Evolutionary conservation across 2,888 invertebrate species (phyloP), one percentile per base, ranked within the genome.

Genomic region (Gerris lacustris): DNA sequence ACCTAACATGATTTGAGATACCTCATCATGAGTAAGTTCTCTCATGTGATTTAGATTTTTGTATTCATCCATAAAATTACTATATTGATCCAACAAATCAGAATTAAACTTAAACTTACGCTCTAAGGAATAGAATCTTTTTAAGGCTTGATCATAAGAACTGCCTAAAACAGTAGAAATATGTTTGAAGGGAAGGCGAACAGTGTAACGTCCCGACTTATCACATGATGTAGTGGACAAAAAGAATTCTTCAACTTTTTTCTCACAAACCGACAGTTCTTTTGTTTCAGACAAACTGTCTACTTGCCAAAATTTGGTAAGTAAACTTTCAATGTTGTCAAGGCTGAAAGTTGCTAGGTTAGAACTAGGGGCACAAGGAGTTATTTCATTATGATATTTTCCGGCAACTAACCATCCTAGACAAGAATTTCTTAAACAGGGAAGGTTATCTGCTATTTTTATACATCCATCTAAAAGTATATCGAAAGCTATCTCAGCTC

Each of bases 11-110:
- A 64, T 18, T n/a, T 11, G 17, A 9, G 11, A 9, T 6, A 63
- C 43, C 66, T 64, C 66, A 0, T 69, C 67, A n/a, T 9, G 9
- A 64, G 64, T 7, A 17, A 72, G 70, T 44, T 47, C 7, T 45
- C 66, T 67, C 76, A 77, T 77, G 67, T 77, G 76, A 7, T 72
- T 74, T 11, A 77, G 45, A 6, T 9, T 15, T 17, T 17, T 11
- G 44, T 70, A 70, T 43, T 70, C 70, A 9, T 17, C 45, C 67
- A 77, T 76, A 67, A 76, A 74, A 2, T 69, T 31, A 5, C 63
- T 18, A 66, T 76, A 76, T 44, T 73, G 43, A 7, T 71, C 31
- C 6, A 64, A 44, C 0, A 67, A 6, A 15, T 62, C 17, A 31
- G 66, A 69, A 43, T 68, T 55, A 9, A 15, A 62, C 43, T 63